A percentile compares a stretch with the other conserved stretches of the same genome.
These are phyloP conservation scores for Pomatostomus ruficeps DNA, from an alignment of 2,113 vertebrate species.

Conservation along the genomic window DNA sequence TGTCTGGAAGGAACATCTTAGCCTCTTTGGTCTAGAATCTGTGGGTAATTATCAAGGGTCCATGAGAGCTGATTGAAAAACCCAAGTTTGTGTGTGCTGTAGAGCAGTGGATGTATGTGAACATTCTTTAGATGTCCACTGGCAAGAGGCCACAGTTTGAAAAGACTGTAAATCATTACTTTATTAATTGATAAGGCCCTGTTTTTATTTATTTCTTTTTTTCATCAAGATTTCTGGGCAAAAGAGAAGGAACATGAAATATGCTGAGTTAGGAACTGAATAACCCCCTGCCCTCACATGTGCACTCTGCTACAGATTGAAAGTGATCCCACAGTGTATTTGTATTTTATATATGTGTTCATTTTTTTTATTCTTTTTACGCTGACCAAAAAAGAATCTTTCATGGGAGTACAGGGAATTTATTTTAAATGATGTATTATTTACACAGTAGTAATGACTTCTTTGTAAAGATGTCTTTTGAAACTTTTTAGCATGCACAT, in stretches of 20 bases:
- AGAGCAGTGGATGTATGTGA: not conserved
- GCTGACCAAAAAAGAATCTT: constrained; percentile 23
- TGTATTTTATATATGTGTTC: not conserved
- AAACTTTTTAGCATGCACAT: constrained; percentile 52
- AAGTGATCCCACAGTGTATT: not conserved
- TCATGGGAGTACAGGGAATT: constrained; percentile 20
- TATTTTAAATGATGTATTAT: constrained; percentile 59
- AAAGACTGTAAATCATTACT: not conserved
- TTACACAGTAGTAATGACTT: constrained; percentile 53
- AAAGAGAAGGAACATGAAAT: not conserved
- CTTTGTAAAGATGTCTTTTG: constrained; percentile 52
- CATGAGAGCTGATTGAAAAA: not conserved
- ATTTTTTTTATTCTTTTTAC: not conserved
- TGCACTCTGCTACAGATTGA: not conserved
- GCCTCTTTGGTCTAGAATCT: not conserved
- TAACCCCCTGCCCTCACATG: not conserved
- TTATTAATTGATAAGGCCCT: not conserved
- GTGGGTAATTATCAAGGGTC: not conserved
- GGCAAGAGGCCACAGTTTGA: not conserved
- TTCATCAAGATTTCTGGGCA: not conserved
- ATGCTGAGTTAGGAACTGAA: not conserved
- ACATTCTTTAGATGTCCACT: not conserved
- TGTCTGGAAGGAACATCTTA: not conserved
- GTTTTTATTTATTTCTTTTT: not conserved
- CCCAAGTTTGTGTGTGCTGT: not conserved